These are phyloP conservation scores for Bradypodion pumilum DNA, from an alignment of 2,797 vertebrate species.

Conservation along the genomic window DNA sequence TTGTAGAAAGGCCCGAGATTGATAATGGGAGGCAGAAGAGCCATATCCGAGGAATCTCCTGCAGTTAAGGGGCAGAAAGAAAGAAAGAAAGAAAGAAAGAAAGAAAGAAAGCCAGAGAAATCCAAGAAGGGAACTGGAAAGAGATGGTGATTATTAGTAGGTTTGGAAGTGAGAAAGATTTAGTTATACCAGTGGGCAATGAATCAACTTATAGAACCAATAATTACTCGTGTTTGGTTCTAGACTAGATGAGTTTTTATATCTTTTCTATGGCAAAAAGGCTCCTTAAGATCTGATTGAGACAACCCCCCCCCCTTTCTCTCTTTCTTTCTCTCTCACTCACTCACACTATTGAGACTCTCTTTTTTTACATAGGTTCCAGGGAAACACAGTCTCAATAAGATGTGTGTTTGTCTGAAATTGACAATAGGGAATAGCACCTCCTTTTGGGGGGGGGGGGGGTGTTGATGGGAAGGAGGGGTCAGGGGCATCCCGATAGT, in stretches of 20 bases:
- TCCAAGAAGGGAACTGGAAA: neutral
- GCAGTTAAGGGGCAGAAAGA: neutral
- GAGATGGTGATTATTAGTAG: neutral
- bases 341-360: neutral
- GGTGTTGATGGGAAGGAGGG: no score
- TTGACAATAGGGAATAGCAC: neutral
- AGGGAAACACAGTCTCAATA: neutral
- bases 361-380: neutral
- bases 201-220: neutral
- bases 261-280: neutral
- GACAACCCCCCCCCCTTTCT: no score
- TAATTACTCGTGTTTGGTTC: neutral
- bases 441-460: neutral
- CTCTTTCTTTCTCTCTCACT: accelerated
- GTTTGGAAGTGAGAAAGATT: neutral
- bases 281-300: neutral
- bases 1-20: neutral
- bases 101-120: no score
- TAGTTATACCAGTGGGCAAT: no score
- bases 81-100: no score
- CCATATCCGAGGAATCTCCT: neutral
- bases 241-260: neutral
- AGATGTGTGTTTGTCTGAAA: neutral
- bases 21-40: neutral
- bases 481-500: conserved; percentile 13